phyloP scores from a whole-genome alignment of 2,888 invertebrate genomes.

The Agonopterix arenella region DNA sequence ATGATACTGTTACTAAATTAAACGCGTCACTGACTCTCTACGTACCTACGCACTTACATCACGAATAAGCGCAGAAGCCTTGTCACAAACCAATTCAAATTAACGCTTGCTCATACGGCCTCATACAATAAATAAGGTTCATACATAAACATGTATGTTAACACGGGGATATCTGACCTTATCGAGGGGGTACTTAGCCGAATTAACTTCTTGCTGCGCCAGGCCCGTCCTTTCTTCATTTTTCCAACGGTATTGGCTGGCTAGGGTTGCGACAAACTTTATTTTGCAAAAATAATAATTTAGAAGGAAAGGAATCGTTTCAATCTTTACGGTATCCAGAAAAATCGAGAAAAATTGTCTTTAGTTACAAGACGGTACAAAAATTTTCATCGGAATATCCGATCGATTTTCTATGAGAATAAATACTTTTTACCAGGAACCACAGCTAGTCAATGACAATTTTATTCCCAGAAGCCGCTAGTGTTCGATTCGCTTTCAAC shows the following conservation, averaged over 20 bases:
- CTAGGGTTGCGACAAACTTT: slow-evolving; percentile 28
- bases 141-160: slow-evolving; percentile 43
- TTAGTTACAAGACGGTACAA: too few species aligned
- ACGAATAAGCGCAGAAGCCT: not conserved
- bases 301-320: too few species aligned
- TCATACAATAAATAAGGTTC: slow-evolving; percentile 7
- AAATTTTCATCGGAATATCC: too few species aligned
- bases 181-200: slow-evolving; percentile 38
- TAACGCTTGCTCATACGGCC: not conserved
- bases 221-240: slow-evolving; percentile 37
- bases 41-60: not conserved
- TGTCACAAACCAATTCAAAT: too few species aligned
- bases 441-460: too few species aligned
- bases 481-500: too few species aligned
- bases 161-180: slow-evolving; percentile 33
- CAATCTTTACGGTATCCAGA: too few species aligned
- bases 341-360: too few species aligned
- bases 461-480: too few species aligned
- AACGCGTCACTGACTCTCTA: not conserved
- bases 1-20: not conserved
- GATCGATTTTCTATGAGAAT: too few species aligned
- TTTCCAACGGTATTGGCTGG: slow-evolving; percentile 25
- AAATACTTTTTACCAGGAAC: too few species aligned
- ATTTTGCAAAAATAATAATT: not conserved
- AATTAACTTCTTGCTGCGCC: slow-evolving; percentile 39